Conservation (phyloP, 2,888 invertebrate genomes). For the Microctonus aethiopoides region DNA sequence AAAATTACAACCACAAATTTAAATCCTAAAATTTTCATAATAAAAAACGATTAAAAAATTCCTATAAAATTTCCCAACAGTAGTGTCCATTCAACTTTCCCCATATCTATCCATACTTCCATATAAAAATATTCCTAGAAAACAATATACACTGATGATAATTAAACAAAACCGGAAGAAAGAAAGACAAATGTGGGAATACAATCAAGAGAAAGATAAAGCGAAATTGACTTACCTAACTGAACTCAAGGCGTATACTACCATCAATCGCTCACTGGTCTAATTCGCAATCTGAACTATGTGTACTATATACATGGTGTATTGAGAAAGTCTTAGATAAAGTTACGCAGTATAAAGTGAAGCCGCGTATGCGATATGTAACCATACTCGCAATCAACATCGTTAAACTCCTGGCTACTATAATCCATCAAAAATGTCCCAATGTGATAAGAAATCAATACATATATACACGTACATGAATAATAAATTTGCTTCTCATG, state of each 20-base stretch:
- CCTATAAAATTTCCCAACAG: no score
- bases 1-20: no score
- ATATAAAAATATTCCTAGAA: no score
- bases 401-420: constrained; percentile 32
- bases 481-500: no score
- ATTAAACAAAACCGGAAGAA: constrained; percentile 15
- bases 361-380: background rate
- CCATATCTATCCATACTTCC: no score
- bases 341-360: background rate
- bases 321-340: background rate
- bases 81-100: no score
- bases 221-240: background rate
- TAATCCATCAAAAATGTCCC: constrained; percentile 34
- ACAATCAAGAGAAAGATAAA: background rate
- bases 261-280: background rate
- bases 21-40: no score
- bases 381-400: background rate
- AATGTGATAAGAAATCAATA: constrained; percentile 15
- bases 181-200: constrained; percentile 19
- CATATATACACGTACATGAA: background rate
- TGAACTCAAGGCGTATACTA: background rate
- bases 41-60: no score
- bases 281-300: background rate
- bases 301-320: background rate
- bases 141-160: constrained; percentile 6